Evolutionary conservation across 2,113 vertebrate species (phyloP).

Genomic region (Steatornis caripensis): DNA sequence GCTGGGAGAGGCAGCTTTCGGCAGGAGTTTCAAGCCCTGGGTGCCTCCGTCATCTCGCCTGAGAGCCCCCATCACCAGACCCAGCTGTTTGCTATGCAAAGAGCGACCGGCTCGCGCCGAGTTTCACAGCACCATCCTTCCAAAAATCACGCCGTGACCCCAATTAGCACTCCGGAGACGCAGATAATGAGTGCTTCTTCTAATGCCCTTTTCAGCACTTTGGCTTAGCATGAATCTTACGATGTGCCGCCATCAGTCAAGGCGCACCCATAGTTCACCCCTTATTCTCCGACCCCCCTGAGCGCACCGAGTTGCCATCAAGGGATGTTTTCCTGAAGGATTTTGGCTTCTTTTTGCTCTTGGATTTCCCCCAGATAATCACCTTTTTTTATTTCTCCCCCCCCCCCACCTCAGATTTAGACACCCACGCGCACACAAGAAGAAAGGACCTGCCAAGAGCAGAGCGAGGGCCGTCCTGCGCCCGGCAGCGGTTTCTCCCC

Average conservation of each 20-base stretch:
- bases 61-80: fast-evolving
- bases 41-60: fast-evolving
- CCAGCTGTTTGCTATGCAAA: fast-evolving
- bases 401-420: not conserved
- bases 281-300: not conserved
- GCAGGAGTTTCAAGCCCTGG: not conserved
- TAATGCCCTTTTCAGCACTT: not conserved
- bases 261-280: not conserved
- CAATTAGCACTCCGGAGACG: not conserved
- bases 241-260: not conserved
- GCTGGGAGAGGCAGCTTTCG: not conserved
- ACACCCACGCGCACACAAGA: not conserved
- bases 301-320: not conserved
- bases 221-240: not conserved
- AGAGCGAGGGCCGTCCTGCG: not conserved
- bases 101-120: fast-evolving
- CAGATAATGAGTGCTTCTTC: not conserved
- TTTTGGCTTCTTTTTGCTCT: not conserved
- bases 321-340: not conserved
- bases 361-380: not conserved
- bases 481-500: not conserved
- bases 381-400: not conserved
- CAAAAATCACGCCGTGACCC: not conserved
- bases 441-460: not conserved
- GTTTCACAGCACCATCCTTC: not conserved